These are phyloP conservation scores for Eristalis tenax DNA, from an alignment of 2,888 invertebrate genomes.

Conservation along the genomic window DNA sequence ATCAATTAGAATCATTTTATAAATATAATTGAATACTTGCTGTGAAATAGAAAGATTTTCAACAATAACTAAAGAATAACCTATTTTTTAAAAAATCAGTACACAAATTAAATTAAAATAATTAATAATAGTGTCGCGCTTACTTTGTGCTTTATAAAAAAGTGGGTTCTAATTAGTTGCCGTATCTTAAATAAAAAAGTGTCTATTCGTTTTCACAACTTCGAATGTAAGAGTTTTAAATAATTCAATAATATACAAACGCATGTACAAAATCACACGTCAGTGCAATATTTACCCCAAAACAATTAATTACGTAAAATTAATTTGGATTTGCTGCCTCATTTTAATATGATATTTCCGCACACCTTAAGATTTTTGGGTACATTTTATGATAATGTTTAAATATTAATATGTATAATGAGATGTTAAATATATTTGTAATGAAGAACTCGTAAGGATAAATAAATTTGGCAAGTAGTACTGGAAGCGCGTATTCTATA, in stretches of 20 bases:
- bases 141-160: too few relatives aligned
- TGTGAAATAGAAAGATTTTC: too few relatives aligned
- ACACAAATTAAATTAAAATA: too few relatives aligned
- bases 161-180: too few relatives aligned
- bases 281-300: neutral
- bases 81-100: too few relatives aligned
- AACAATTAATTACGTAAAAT: neutral
- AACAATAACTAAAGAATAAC: too few relatives aligned
- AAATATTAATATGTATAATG: conserved; percentile 68
- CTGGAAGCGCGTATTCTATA: conserved; percentile 80
- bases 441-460: conserved; percentile 59
- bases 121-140: too few relatives aligned
- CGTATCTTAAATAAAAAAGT: too few relatives aligned
- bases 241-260: neutral
- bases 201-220: too few relatives aligned
- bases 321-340: neutral
- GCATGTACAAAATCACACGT: neutral
- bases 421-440: conserved; percentile 36
- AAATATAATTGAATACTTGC: too few relatives aligned
- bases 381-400: conserved; percentile 50
- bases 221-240: neutral
- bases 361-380: conserved; percentile 26
- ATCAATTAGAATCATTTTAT: too few relatives aligned
- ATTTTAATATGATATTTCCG: conserved; percentile 24
- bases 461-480: conserved; percentile 80